phyloP scores from a whole-genome alignment of 2,113 vertebrate species.

The Chaenocephalus aceratus region DNA sequence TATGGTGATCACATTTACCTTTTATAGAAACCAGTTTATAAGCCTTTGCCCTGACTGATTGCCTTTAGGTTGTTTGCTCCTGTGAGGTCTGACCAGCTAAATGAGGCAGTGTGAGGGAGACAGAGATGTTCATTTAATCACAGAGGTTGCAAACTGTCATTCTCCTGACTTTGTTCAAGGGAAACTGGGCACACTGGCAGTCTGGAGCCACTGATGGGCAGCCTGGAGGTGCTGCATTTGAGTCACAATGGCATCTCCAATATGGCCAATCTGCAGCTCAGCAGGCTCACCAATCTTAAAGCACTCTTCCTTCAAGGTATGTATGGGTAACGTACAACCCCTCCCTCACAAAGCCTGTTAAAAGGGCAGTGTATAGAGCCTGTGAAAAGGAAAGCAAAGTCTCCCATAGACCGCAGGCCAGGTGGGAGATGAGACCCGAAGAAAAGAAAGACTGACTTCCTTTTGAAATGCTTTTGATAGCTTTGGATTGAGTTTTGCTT shows the following conservation, averaged over 20 bases:
- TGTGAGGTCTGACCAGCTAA: constrained; percentile 63
- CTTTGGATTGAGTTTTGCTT: constrained; percentile 68
- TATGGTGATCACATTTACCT: not conserved
- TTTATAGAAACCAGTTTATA: not conserved
- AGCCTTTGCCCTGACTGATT: constrained; percentile 41
- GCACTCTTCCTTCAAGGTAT: constrained; percentile 89
- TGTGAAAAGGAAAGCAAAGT: constrained; percentile 71
- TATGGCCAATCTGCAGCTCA: constrained; percentile 89
- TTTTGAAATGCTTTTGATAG: constrained; percentile 66
- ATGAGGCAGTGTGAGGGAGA: constrained; percentile 57
- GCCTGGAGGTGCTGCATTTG: constrained; percentile 91
- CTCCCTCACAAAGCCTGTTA: constrained; percentile 41
- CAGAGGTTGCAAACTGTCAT: constrained; percentile 46
- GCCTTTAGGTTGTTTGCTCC: constrained; percentile 53
- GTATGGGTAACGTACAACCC: constrained; percentile 42
- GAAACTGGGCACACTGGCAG: constrained; percentile 78
- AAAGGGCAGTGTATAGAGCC: constrained; percentile 48
- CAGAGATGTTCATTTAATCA: constrained; percentile 60
- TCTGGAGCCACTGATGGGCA: constrained; percentile 88
- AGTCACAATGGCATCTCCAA: constrained; percentile 90
- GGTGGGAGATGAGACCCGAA: constrained; percentile 66
- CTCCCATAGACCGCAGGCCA: constrained; percentile 62
- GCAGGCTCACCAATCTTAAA: constrained; percentile 90
- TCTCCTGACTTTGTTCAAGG: constrained; percentile 75
- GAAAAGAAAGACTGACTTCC: constrained; percentile 69